Percentiles rank a stretch among this genome's conserved stretches.
Evolutionary conservation across 2,113 vertebrate genomes (phyloP).

Genomic region (Chaenogobius annularis): DNA sequence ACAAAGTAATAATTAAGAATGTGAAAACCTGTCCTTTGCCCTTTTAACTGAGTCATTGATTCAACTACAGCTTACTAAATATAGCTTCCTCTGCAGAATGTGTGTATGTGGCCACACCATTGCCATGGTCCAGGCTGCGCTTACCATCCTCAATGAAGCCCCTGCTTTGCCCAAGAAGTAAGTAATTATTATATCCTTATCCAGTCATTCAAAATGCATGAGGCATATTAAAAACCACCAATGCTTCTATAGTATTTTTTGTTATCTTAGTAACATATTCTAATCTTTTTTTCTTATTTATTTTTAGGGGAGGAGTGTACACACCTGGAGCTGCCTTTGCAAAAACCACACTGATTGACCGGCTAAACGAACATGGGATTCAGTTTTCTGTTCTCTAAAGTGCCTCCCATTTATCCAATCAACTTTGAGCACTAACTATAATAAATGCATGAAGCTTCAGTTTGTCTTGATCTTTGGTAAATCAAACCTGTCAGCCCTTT

Average conservation of each 20-base stretch:
- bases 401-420: conserved; percentile 18
- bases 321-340: conserved; percentile 89
- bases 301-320: conserved; percentile 90
- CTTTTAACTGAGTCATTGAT: not conserved
- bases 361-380: conserved; percentile 87
- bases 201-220: too few species aligned
- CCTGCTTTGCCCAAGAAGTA: conserved; percentile 85
- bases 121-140: conserved; percentile 89
- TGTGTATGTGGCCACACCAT: conserved; percentile 88
- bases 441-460: conserved; percentile 15
- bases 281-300: not conserved
- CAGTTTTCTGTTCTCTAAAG: conserved; percentile 85
- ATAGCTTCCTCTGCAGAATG: conserved; percentile 74
- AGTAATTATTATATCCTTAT: conserved; percentile 52
- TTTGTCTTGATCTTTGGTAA: conserved; percentile 4
- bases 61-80: conserved; percentile 1
- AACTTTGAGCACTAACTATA: conserved; percentile 44
- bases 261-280: not conserved
- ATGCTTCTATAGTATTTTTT: too few species aligned
- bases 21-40: too few species aligned
- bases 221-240: too few species aligned
- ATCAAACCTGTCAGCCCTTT: too few species aligned
- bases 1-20: too few species aligned
- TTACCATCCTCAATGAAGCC: conserved; percentile 87
- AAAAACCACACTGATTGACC: conserved; percentile 88